Conservation (phyloP, 2,888 invertebrate genomes). For the Mesochorus sp. region DNA sequence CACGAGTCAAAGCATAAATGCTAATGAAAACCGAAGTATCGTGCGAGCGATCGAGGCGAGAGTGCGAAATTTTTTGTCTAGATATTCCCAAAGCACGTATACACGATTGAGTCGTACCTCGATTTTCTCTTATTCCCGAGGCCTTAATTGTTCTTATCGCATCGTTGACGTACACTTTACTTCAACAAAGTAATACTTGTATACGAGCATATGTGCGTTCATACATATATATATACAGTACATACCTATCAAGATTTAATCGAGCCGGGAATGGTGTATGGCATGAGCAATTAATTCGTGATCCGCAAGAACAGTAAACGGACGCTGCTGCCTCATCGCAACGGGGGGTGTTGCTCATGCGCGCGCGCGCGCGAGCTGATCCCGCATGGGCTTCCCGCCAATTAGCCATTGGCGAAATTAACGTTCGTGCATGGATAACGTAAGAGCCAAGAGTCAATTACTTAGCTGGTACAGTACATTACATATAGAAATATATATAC, state of each 20-base stretch:
- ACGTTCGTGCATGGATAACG: conserved; percentile 54
- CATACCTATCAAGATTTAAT: conserved; percentile 30
- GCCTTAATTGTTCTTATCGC: conserved; percentile 32
- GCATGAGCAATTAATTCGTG: conserved; percentile 45
- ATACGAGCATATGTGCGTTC: neutral
- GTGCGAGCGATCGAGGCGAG: neutral
- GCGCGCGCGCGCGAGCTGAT: neutral
- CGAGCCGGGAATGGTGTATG: conserved; percentile 7
- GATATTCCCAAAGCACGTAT: neutral
- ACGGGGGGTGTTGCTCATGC: neutral
- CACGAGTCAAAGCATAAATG: too few species aligned
- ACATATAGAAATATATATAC: neutral
- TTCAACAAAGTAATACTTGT: neutral
- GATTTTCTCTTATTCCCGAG: conserved; percentile 25
- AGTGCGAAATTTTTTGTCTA: conserved; percentile 12
- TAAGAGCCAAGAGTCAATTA: conserved; percentile 37
- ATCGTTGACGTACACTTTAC: conserved; percentile 10
- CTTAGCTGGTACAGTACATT: neutral
- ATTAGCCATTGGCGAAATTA: conserved; percentile 57
- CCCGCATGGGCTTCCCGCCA: conserved; percentile 50
- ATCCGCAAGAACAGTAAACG: conserved; percentile 19
- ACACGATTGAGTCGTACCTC: neutral
- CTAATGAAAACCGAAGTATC: neutral
- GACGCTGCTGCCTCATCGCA: neutral
- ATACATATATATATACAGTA: neutral